Conservation (phyloP, 2,113 vertebrate species). For the Chloroceryle aenea region DNA sequence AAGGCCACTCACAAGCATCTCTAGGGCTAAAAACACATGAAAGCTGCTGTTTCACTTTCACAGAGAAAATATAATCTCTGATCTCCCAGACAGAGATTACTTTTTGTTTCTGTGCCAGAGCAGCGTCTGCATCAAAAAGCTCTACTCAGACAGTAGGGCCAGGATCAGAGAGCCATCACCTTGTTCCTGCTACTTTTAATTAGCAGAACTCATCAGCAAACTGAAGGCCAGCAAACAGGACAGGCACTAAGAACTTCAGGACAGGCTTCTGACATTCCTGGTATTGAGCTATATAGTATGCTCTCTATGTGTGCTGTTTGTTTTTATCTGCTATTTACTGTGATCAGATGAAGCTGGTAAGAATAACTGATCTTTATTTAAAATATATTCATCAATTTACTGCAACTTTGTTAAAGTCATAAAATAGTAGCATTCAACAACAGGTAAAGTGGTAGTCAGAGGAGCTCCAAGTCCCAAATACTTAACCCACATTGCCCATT, state of each 20-base stretch:
- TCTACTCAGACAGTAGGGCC: background rate
- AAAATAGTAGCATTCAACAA: background rate
- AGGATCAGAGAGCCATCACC: background rate
- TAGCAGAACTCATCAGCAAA: background rate
- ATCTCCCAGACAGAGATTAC: background rate
- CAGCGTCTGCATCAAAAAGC: background rate
- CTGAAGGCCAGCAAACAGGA: background rate
- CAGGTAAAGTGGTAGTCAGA: background rate
- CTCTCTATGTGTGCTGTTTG: background rate
- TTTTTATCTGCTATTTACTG: background rate
- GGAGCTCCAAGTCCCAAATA: background rate
- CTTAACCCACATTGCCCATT: background rate
- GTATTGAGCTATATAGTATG: background rate
- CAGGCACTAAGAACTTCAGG: background rate
- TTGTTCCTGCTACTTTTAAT: constrained; percentile 6
- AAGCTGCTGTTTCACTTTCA: background rate
- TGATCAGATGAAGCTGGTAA: background rate
- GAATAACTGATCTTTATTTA: background rate
- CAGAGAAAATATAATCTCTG: background rate
- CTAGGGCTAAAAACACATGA: background rate
- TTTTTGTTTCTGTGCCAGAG: background rate
- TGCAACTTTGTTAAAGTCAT: background rate
- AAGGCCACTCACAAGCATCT: background rate
- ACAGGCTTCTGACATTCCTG: background rate
- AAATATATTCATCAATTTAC: background rate